Conservation (phyloP, 1,140 invertebrate genomes). For the Leguminivora glycinivorella region DNA sequence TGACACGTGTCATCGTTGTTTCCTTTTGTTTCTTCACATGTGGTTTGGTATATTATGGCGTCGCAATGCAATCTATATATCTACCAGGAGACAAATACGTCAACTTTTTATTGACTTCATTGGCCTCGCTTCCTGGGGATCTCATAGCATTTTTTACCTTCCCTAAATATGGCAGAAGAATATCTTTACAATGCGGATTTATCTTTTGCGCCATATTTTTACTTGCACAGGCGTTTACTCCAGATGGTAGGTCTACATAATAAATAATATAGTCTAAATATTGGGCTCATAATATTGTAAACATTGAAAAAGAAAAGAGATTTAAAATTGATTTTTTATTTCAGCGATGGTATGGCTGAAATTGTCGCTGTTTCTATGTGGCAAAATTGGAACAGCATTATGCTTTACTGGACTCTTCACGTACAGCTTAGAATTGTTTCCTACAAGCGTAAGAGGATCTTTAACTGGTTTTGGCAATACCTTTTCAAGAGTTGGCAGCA, state of each 20-base stretch:
- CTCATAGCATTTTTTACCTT: slow-evolving; percentile 81
- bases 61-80: slow-evolving; percentile 86
- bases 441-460: slow-evolving; percentile 61
- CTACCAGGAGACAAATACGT: slow-evolving; percentile 84
- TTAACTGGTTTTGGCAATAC: slow-evolving; percentile 58
- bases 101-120: slow-evolving; percentile 83
- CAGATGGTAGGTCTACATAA: slow-evolving; percentile 59
- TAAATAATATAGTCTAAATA: slow-evolving; percentile 4
- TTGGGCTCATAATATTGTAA: not conserved
- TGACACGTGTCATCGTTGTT: slow-evolving; percentile 52
- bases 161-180: slow-evolving; percentile 81
- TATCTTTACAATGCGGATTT: slow-evolving; percentile 80
- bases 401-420: slow-evolving; percentile 65
- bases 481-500: slow-evolving; percentile 54
- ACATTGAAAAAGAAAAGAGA: no score
- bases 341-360: slow-evolving; percentile 58
- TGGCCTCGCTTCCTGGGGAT: slow-evolving; percentile 86
- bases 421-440: slow-evolving; percentile 62
- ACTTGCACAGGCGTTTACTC: slow-evolving; percentile 49
- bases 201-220: slow-evolving; percentile 76
- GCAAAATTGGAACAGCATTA: slow-evolving; percentile 54
- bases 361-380: slow-evolving; percentile 51
- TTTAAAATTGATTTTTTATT: no score
- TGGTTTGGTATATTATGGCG: slow-evolving; percentile 88
- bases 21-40: slow-evolving; percentile 84